A percentile compares a stretch with the other conserved stretches of the same genome.
phyloP scores from a whole-genome alignment of 2,888 invertebrate species.

The Euplagia quadripunctaria region DNA sequence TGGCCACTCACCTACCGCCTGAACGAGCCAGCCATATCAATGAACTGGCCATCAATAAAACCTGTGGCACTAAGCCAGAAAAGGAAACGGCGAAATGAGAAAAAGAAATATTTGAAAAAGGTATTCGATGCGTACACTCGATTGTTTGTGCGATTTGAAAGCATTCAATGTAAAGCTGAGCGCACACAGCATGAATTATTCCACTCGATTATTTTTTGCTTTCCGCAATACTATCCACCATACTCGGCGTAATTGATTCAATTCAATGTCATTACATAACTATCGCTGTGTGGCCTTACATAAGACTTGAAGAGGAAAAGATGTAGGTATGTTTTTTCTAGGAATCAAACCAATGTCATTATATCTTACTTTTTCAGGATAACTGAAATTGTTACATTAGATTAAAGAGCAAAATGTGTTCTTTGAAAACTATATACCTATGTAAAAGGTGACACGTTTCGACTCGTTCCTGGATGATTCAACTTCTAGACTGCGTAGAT shows the following conservation, averaged over 20 bases:
- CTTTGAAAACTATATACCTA: neutral
- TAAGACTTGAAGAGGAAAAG: slow-evolving; percentile 48
- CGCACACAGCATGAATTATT: slow-evolving; percentile 79
- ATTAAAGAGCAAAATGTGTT: neutral
- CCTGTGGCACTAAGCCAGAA: slow-evolving; percentile 85
- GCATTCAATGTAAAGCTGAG: slow-evolving; percentile 83
- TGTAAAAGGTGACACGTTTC: slow-evolving; percentile 30
- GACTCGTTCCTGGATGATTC: slow-evolving; percentile 58
- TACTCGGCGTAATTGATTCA: slow-evolving; percentile 73
- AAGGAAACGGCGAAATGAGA: slow-evolving; percentile 85
- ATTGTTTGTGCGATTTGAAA: slow-evolving; percentile 82
- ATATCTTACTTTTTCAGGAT: neutral
- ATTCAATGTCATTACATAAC: slow-evolving; percentile 72
- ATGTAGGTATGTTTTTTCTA: slow-evolving; percentile 23
- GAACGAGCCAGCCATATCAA: slow-evolving; percentile 87
- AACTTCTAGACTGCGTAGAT: slow-evolving; percentile 49
- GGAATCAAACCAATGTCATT: neutral
- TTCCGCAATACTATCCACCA: slow-evolving; percentile 60
- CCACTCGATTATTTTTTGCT: slow-evolving; percentile 61
- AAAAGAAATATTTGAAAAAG: slow-evolving; percentile 85
- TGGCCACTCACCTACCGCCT: slow-evolving; percentile 86
- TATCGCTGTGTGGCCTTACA: slow-evolving; percentile 66
- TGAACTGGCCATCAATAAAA: slow-evolving; percentile 87
- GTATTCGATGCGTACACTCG: slow-evolving; percentile 78
- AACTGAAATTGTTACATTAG: neutral